These are phyloP conservation scores for Marasmarcha lunaedactyla DNA, from an alignment of 2,888 invertebrate species.

Conservation along the genomic window DNA sequence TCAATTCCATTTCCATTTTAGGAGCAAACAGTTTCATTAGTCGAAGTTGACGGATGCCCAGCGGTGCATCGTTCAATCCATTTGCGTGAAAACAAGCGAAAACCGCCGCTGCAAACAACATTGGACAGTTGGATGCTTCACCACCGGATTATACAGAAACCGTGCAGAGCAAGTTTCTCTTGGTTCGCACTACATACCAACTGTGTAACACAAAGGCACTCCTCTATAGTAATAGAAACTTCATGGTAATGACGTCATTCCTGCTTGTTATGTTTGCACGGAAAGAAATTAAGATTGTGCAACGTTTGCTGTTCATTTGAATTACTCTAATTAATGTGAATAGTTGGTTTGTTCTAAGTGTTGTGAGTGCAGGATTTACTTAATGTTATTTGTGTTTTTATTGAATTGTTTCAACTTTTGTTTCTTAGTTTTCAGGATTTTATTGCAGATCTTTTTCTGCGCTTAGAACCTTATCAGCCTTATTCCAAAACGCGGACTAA, in stretches of 20 bases:
- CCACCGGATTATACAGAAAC: too few species aligned
- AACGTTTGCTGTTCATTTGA: too few species aligned
- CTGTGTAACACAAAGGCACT: neutral
- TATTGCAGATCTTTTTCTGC: too few species aligned
- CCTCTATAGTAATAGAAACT: neutral
- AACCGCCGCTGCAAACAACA: conserved; percentile 42
- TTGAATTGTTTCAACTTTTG: too few species aligned
- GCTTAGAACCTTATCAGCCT: too few species aligned
- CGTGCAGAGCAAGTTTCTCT: neutral
- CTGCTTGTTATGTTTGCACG: neutral
- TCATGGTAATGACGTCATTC: neutral
- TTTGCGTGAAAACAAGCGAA: conserved; percentile 37
- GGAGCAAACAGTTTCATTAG: conserved; percentile 48
- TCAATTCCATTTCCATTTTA: conserved; percentile 32
- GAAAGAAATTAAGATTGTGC: conserved; percentile 1
- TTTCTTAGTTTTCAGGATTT: too few species aligned
- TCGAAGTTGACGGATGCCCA: conserved; percentile 44
- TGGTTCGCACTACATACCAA: neutral
- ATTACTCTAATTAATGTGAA: too few species aligned
- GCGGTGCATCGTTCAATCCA: conserved; percentile 48
- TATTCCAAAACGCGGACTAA: too few species aligned
- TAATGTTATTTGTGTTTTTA: too few species aligned
- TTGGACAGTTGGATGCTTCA: conserved; percentile 25
- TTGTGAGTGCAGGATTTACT: too few species aligned
- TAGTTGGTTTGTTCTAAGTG: too few species aligned